Conservation (phyloP, 2,888 invertebrate genomes). For the Dusona sp. region DNA sequence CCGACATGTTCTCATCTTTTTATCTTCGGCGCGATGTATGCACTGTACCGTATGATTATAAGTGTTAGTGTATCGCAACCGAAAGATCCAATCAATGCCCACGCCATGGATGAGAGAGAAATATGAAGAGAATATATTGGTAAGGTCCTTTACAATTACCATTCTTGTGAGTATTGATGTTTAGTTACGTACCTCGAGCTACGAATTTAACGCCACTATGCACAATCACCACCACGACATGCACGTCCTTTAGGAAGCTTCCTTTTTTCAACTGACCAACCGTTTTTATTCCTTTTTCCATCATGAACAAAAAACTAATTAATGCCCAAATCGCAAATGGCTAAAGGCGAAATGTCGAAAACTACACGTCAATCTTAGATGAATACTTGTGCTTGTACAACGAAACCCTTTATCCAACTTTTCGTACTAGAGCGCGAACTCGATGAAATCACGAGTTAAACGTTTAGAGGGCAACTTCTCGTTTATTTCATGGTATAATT, state of each 20-base stretch:
- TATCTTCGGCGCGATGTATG: slow-evolving; percentile 6
- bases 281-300: slow-evolving; percentile 9
- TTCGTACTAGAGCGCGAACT: background rate
- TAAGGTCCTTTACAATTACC: slow-evolving; percentile 3
- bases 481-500: slow-evolving; percentile 69
- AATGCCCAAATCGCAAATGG: slow-evolving; percentile 35
- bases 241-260: slow-evolving; percentile 74
- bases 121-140: background rate
- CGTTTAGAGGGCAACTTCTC: slow-evolving; percentile 54
- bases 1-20: slow-evolving; percentile 54
- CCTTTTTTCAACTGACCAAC: slow-evolving; percentile 9
- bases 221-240: slow-evolving; percentile 66
- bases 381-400: slow-evolving; percentile 7
- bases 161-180: slow-evolving; percentile 24
- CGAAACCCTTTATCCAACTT: slow-evolving; percentile 13
- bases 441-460: slow-evolving; percentile 44
- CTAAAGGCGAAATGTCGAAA: slow-evolving; percentile 30
- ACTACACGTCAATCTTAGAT: slow-evolving; percentile 49
- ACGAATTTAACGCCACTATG: slow-evolving; percentile 71
- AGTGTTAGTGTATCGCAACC: slow-evolving; percentile 40
- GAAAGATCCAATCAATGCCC: slow-evolving; percentile 35
- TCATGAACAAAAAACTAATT: background rate
- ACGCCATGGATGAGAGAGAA: slow-evolving; percentile 4
- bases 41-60: slow-evolving; percentile 28
- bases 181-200: slow-evolving; percentile 50